Evolutionary conservation across 2,797 vertebrate species (phyloP), one percentile per base, ranked within the genome.

Genomic region (Typhlichthys eigenmanni): DNA sequence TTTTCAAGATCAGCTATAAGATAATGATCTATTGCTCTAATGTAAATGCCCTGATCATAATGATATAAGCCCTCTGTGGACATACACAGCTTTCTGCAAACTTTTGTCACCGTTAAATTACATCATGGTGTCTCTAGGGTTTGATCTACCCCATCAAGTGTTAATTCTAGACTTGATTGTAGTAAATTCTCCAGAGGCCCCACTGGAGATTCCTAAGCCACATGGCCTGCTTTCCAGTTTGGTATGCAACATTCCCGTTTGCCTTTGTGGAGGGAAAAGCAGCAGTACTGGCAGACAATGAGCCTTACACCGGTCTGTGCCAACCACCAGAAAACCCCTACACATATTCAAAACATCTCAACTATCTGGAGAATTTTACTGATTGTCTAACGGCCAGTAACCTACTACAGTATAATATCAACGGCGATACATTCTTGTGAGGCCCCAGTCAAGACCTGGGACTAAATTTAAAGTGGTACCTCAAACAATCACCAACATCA

Each of bases 391-490:
- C 47, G 57, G 81, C 68, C 50, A 64, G 50, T 58, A 55, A 55
- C 47, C 51, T 19, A 69, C 19, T 60, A 17, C 47, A 29, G 7
- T 70, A 14, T 24, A 58, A 71, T 69, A 68, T 70, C 60, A 79
- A 71, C 69, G 59, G 54, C 38, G n/a, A 62, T 4, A 19, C 64
- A 72, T 58, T 76, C 66, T 58, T 43, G 55, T 13, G 34, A 81
- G 78, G 71, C 66, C 70, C 60, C 68, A 59, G 65, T 79, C 72
- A 78, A 89, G 68, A 72, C 62, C 76, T 78, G 38, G 73, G 66
- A 64, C 86, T 85, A 87, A 86, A 89, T 87, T 83, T 87, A 88
- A 89, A 84, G 60, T 47, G 6, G 67, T 67, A 83, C 53, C 66
- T 63, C 61, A 73, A 76, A 76, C 78, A 71, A 71, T 71, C 73